Conservation (phyloP, 92 coral and sea anemone genomes). For the Porites cylindrica region DNA sequence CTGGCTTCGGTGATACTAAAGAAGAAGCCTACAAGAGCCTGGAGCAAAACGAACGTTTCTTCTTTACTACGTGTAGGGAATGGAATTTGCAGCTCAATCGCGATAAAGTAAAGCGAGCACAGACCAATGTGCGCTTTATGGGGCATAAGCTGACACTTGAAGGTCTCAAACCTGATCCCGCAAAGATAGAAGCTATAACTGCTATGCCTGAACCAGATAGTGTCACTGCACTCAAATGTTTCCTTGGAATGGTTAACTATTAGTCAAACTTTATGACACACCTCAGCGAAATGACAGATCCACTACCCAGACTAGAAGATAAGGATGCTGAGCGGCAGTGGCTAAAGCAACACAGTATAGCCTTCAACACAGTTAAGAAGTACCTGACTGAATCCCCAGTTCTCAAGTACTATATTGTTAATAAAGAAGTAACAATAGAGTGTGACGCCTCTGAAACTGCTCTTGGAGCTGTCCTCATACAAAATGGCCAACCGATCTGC, state of each 20-base stretch:
- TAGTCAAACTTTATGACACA: slow-evolving; percentile 45
- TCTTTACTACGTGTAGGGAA: slow-evolving; percentile 51
- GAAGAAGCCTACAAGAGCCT: slow-evolving; percentile 45
- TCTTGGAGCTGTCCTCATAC: slow-evolving; percentile 33
- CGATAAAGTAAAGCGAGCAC: slow-evolving; percentile 41
- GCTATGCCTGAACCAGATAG: slow-evolving; percentile 41
- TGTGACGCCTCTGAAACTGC: slow-evolving; percentile 55
- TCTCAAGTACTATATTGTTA: background rate
- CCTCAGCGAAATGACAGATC: slow-evolving; percentile 46
- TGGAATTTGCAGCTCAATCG: slow-evolving; percentile 54
- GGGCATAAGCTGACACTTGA: slow-evolving; percentile 32
- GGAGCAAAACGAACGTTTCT: slow-evolving; percentile 38
- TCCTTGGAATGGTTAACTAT: slow-evolving; percentile 59
- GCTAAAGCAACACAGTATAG: slow-evolving; percentile 39
- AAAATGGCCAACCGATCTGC: slow-evolving; percentile 23
- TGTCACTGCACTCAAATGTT: slow-evolving; percentile 35
- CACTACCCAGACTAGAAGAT: slow-evolving; percentile 33
- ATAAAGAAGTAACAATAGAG: slow-evolving; percentile 44
- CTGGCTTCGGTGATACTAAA: slow-evolving; percentile 43
- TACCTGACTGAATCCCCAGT: slow-evolving; percentile 18
- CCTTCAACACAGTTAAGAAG: slow-evolving; percentile 49
- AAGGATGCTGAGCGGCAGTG: slow-evolving; percentile 52
- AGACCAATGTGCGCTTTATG: slow-evolving; percentile 38
- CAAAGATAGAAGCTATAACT: slow-evolving; percentile 34
- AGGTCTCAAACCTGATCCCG: slow-evolving; percentile 49